These are phyloP conservation scores for Drosophila guanche DNA, from an alignment of 1,140 invertebrate species.

Conservation along the genomic window DNA sequence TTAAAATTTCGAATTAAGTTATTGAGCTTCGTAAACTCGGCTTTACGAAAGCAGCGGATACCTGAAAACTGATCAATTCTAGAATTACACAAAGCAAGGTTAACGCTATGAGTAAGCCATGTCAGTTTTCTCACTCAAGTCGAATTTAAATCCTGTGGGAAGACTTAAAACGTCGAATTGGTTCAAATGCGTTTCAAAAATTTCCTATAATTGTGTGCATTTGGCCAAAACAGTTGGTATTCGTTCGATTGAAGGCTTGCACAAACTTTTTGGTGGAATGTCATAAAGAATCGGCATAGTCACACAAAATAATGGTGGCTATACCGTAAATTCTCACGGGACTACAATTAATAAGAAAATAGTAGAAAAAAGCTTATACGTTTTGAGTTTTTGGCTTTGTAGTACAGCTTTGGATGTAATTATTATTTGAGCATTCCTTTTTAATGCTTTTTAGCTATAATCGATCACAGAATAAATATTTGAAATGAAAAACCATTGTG, in stretches of 20 bases:
- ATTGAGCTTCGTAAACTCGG: too few species aligned
- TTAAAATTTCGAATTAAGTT: too few species aligned
- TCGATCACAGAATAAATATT: neutral
- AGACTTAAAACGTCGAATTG: too few species aligned
- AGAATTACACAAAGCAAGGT: slow-evolving; percentile 7
- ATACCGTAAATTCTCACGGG: neutral
- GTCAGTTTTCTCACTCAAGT: slow-evolving; percentile 4
- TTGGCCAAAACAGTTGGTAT: too few species aligned
- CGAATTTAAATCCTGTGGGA: neutral
- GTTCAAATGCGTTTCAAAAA: neutral
- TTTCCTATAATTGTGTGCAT: too few species aligned
- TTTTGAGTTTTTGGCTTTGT: neutral
- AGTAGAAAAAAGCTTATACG: neutral
- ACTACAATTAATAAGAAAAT: neutral
- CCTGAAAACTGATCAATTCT: slow-evolving; percentile 1
- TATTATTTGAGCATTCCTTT: neutral
- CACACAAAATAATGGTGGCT: neutral
- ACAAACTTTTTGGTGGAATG: too few species aligned
- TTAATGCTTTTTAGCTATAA: neutral
- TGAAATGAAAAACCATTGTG: too few species aligned
- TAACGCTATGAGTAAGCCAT: slow-evolving; percentile 5
- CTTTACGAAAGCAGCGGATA: too few species aligned
- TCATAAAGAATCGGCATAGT: too few species aligned
- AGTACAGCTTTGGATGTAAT: neutral
- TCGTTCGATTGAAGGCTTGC: too few species aligned